Percentiles rank a stretch among this genome's conserved stretches.
These are phyloP conservation scores for Mya arenaria DNA, from an alignment of 1,140 invertebrate genomes.

Conservation along the genomic window DNA sequence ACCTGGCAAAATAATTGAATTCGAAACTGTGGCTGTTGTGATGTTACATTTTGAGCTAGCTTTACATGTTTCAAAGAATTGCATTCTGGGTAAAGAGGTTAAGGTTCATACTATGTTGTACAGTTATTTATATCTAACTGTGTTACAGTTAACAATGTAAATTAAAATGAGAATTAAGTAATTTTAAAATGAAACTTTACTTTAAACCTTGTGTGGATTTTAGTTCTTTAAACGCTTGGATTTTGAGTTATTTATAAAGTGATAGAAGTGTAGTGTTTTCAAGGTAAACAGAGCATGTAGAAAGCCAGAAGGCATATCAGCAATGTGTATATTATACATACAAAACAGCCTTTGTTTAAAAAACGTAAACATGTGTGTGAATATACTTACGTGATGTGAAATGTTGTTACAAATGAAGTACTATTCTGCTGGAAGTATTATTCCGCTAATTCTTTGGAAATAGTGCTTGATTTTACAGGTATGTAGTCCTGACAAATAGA, in stretches of 20 bases:
- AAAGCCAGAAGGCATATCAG: constrained; percentile 51
- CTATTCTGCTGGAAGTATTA: no score
- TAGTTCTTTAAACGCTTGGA: not conserved
- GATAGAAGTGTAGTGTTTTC: not conserved
- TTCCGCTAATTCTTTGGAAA: no score
- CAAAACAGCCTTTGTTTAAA: constrained; percentile 49
- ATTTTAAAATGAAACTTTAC: no score
- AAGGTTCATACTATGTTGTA: constrained; percentile 21
- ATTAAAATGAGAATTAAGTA: no score
- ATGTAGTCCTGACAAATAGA: no score
- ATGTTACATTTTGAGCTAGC: constrained; percentile 11
- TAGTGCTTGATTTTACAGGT: no score
- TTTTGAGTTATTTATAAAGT: not conserved
- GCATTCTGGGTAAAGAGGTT: constrained; percentile 43
- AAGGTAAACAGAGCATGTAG: not conserved
- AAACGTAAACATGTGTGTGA: not conserved
- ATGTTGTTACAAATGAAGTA: no score
- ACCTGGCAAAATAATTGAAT: not conserved
- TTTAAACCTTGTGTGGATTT: no score
- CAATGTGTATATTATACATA: constrained; percentile 33
- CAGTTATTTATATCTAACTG: not conserved
- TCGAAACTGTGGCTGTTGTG: not conserved
- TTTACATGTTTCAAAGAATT: constrained; percentile 33
- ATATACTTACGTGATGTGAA: no score
- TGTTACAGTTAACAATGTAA: no score